These are phyloP conservation scores for Oryzias sinensis DNA, from an alignment of 2,797 vertebrate genomes.

Conservation along the genomic window DNA sequence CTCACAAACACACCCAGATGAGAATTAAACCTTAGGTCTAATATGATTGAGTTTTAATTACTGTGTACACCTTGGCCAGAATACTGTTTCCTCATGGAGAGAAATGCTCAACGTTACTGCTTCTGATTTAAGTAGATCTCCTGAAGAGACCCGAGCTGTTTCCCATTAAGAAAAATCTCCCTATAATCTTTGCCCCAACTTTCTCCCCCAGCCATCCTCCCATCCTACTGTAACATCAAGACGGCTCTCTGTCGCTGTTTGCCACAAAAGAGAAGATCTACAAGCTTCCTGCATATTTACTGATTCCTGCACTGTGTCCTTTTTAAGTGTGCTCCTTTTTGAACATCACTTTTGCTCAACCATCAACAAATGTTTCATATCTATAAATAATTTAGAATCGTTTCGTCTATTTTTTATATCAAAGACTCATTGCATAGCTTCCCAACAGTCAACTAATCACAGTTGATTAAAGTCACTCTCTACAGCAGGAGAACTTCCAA, in stretches of 20 bases:
- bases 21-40: conserved; percentile 6
- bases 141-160: conserved; percentile 27
- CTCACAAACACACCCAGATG: conserved; percentile 1
- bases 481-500: conserved; percentile 4
- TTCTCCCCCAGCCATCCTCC: conserved; percentile 33
- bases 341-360: conserved; percentile 16
- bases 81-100: conserved; percentile 23
- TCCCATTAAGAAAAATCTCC: conserved; percentile 58
- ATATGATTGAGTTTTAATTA: conserved; percentile 24
- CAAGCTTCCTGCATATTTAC: neutral
- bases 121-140: conserved; percentile 36
- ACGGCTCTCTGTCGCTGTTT: conserved; percentile 25
- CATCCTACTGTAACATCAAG: conserved; percentile 30
- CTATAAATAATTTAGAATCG: conserved; percentile 31
- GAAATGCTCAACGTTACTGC: conserved; percentile 27
- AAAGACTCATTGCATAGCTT: conserved; percentile 15
- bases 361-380: conserved; percentile 21
- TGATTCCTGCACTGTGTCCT: neutral
- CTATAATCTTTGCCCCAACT: conserved; percentile 38
- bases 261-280: neutral
- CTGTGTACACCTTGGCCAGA: conserved; percentile 17
- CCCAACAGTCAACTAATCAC: conserved; percentile 14
- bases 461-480: conserved; percentile 23
- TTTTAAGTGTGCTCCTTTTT: conserved; percentile 4
- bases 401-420: conserved; percentile 40